phyloP scores from a whole-genome alignment of 2,888 invertebrate genomes.

The Podabrus alpinus region DNA sequence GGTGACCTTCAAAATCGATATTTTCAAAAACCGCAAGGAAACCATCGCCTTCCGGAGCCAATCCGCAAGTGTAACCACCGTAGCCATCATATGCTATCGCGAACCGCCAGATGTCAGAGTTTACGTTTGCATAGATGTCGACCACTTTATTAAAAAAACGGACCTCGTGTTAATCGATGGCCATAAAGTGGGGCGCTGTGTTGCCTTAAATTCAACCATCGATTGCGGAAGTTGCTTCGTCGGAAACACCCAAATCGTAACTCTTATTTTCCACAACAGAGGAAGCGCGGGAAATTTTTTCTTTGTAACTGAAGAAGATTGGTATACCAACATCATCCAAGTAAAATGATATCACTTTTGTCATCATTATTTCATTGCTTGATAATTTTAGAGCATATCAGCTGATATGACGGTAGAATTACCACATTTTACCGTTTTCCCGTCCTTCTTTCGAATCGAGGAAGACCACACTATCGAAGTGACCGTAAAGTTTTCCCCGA shows the following conservation, averaged over 20 bases:
- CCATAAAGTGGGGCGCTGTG: slow-evolving; percentile 25
- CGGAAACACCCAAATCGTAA: slow-evolving; percentile 46
- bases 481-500: slow-evolving; percentile 51
- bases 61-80: slow-evolving; percentile 42
- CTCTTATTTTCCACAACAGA: slow-evolving; percentile 48
- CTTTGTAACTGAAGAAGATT: slow-evolving; percentile 54
- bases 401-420: slow-evolving; percentile 43
- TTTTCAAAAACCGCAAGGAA: slow-evolving; percentile 47
- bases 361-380: not conserved
- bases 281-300: slow-evolving; percentile 55
- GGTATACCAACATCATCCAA: slow-evolving; percentile 51
- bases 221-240: slow-evolving; percentile 55
- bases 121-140: slow-evolving; percentile 38
- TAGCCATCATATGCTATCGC: slow-evolving; percentile 46
- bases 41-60: slow-evolving; percentile 45
- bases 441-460: slow-evolving; percentile 52
- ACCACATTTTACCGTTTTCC: slow-evolving; percentile 51
- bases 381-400: slow-evolving; percentile 18
- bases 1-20: slow-evolving; percentile 48
- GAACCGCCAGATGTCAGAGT: slow-evolving; percentile 51
- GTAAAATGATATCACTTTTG: slow-evolving; percentile 34
- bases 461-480: slow-evolving; percentile 50
- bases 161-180: not conserved
- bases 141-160: slow-evolving; percentile 10
- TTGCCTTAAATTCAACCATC: slow-evolving; percentile 49